Conservation (phyloP, 2,113 vertebrate genomes). For the Polypterus bichir region DNA sequence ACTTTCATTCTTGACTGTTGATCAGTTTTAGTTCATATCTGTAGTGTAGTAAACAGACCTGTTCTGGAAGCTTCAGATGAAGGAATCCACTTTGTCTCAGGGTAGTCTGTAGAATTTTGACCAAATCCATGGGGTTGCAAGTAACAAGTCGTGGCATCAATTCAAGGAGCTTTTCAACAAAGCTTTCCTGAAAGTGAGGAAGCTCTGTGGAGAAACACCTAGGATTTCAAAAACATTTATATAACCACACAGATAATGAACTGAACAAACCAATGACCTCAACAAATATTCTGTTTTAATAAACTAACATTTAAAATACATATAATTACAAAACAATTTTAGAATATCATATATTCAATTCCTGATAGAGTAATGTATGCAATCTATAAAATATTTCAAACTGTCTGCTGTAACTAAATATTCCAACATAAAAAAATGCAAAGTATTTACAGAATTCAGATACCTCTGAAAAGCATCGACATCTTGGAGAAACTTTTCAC, state of each 20-base stretch:
- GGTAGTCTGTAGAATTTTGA: conserved; percentile 82
- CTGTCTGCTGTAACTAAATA: background rate
- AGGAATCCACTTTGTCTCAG: conserved; percentile 78
- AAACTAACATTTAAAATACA: too few relatives aligned
- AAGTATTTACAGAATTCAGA: background rate
- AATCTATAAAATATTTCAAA: background rate
- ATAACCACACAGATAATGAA: too few relatives aligned
- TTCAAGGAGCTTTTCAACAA: conserved; percentile 84
- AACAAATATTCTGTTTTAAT: too few relatives aligned
- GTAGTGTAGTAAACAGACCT: conserved; percentile 42
- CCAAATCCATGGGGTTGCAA: conserved; percentile 75
- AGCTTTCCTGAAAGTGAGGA: conserved; percentile 80
- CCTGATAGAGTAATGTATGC: background rate
- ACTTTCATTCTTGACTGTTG: too few relatives aligned
- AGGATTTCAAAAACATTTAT: background rate
- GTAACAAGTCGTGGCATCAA: conserved; percentile 80
- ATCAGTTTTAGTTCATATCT: background rate
- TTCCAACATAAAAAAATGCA: background rate
- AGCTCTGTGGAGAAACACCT: conserved; percentile 80
- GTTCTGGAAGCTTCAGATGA: conserved; percentile 71
- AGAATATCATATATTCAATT: too few relatives aligned
- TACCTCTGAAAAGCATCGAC: conserved; percentile 89
- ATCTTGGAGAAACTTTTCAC: conserved; percentile 85
- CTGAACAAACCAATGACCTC: too few relatives aligned
- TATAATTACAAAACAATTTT: too few relatives aligned